Evolutionary conservation across 2,888 invertebrate genomes (phyloP).

Genomic region (Melanostoma mellinum): DNA sequence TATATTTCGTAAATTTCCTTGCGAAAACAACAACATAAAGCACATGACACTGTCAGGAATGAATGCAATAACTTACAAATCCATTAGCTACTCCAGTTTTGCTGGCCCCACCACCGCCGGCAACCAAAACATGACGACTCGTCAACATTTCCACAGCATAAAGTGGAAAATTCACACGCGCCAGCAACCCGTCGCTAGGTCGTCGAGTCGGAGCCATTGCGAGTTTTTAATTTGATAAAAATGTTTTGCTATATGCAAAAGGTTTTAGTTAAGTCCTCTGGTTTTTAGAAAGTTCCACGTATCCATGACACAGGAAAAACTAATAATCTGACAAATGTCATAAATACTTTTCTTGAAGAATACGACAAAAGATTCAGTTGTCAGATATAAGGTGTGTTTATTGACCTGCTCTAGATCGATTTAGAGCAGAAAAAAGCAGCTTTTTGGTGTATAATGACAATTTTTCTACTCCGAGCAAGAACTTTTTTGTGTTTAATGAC

Average conservation of each 20-base stretch:
- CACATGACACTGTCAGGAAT: not conserved
- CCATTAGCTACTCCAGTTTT: conserved; percentile 99
- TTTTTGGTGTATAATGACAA: too few species aligned
- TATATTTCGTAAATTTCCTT: conserved; percentile 96
- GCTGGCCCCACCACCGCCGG: conserved; percentile 98
- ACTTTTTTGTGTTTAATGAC: too few species aligned
- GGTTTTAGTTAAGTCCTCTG: conserved; percentile 55
- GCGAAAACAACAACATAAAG: conserved; percentile 75
- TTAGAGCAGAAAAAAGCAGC: too few species aligned
- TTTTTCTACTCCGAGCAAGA: too few species aligned
- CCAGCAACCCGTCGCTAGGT: conserved; percentile 88
- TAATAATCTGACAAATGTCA: conserved; percentile 40
- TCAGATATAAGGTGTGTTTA: too few species aligned
- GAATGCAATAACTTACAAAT: conserved; percentile 88
- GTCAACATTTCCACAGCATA: conserved; percentile 95
- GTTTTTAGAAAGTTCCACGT: conserved; percentile 76
- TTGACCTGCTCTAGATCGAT: too few species aligned
- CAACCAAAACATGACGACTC: conserved; percentile 96
- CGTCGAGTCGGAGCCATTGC: conserved; percentile 84
- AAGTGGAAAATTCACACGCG: conserved; percentile 95
- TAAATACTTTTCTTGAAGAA: not conserved
- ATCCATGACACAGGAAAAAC: conserved; percentile 70
- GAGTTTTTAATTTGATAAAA: conserved; percentile 21
- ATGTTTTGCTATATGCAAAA: not conserved
- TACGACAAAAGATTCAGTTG: not conserved